Evolutionary conservation across 2,888 invertebrate genomes (phyloP).

Genomic region (Myopa testacea): DNA sequence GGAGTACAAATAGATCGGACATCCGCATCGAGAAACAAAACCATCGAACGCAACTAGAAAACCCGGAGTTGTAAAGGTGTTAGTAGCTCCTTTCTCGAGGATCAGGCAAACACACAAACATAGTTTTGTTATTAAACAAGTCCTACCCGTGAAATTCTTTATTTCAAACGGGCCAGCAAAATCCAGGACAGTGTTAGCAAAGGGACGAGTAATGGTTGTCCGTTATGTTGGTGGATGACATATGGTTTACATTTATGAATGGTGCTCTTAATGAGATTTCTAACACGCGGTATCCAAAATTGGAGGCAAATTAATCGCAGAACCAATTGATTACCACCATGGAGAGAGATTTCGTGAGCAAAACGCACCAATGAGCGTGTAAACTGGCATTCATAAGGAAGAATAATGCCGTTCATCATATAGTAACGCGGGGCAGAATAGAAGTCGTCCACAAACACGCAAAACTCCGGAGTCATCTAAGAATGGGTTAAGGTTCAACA

Average conservation of each 20-base stretch:
- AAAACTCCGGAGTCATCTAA: conserved; percentile 2
- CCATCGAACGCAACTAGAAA: too few species aligned
- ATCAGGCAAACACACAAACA: too few species aligned
- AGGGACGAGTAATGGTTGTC: background rate
- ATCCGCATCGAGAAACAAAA: background rate
- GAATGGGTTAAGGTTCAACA: conserved; percentile 21
- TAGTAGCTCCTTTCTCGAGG: too few species aligned
- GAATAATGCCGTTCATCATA: conserved; percentile 10
- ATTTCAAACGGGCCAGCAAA: background rate
- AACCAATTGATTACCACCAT: conserved; percentile 18
- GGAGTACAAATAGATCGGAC: conserved; percentile 3
- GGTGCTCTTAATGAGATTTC: background rate
- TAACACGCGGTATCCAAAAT: conserved; percentile 7
- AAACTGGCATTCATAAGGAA: background rate
- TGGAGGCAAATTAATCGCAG: background rate
- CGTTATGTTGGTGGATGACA: background rate
- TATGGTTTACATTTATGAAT: background rate
- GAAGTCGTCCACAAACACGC: conserved; percentile 2
- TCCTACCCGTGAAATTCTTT: background rate
- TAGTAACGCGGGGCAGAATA: background rate
- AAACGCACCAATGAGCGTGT: conserved; percentile 2
- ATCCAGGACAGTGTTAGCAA: background rate
- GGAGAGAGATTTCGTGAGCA: background rate
- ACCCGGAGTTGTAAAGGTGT: too few species aligned
- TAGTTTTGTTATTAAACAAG: background rate